These are phyloP conservation scores for Pipistrellus pipistrellus DNA, from an alignment of 2,797 vertebrate species.

Conservation along the genomic window DNA sequence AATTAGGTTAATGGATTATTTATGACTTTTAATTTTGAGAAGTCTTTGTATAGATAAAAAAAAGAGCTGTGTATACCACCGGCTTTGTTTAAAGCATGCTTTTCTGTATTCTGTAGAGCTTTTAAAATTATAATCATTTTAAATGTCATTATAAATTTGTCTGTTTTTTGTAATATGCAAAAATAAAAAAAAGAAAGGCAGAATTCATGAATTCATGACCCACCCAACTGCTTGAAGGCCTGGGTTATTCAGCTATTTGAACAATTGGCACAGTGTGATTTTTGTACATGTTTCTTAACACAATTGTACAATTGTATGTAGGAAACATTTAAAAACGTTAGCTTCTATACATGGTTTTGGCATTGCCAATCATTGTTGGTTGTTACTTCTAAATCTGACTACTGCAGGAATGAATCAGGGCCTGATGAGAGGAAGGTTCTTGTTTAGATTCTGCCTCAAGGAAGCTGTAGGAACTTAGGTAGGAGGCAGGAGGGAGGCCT, in stretches of 20 bases:
- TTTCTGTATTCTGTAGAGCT: background rate
- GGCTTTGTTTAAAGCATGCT: background rate
- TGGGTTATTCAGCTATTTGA: background rate
- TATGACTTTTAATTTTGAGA: conserved; percentile 39
- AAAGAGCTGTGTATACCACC: background rate
- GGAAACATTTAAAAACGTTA: background rate
- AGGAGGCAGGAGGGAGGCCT: background rate
- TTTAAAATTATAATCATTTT: background rate
- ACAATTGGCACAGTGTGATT: background rate
- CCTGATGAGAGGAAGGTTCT: background rate
- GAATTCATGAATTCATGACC: conserved; percentile 47
- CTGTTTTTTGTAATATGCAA: background rate
- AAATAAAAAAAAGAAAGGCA: conserved; percentile 2
- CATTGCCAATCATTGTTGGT: background rate
- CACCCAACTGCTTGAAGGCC: background rate
- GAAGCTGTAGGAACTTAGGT: background rate
- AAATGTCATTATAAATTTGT: conserved; percentile 32
- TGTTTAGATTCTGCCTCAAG: background rate
- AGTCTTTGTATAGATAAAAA: background rate
- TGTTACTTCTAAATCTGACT: conserved; percentile 6
- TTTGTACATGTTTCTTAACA: conserved; percentile 17
- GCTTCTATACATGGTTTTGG: background rate
- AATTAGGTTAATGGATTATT: background rate
- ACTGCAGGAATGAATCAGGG: background rate
- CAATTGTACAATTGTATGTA: background rate